Base-by-base conservation (phyloP, 2,888 invertebrate species). In the Acleris cristana region DNA sequence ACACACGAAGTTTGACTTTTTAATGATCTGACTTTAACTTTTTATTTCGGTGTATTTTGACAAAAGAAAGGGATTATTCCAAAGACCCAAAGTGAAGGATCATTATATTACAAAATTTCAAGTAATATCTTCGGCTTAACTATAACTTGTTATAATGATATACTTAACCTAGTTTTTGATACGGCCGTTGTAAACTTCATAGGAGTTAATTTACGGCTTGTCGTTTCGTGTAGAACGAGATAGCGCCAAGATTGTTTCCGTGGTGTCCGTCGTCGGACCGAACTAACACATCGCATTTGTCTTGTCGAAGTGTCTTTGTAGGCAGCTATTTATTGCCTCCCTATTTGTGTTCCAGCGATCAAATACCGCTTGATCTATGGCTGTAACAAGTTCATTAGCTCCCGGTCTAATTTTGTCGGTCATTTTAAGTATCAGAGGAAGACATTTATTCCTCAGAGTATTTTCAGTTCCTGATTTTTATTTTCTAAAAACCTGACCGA, bases 371-470 rank as follows among this genome's bases (percentile, higher is more conserved):
- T 83, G 83, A 86, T 87, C 82, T 83, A 86, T 79, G 78, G 73
- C 72, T 69, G 73, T 74, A 78, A 85, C 84, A 83, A 82, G 80
- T 85, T 87, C 83, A 88, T 89, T 89, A 86, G 86, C 81, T 80
- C 73, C 70, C 67, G 71, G 74, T 79, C 83, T 86, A 87, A 89
- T 87, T 87, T 83, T 79, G 79, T 76, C 74, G 57, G 69, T 70
- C 59, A 63, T 40, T 67, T 67, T 54, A 67, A 54, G 75, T 70
- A 74, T 73, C 80, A 78, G 74, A 81, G 83, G 86, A 87, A 84
- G 81, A 78, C 80, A 77, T 87, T 80, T 72, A 77, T 86, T 78
- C 72, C 69, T 72, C 67, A 52, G 58, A 69, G 69, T 64, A 62
- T 76, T 72, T 70, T 64, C 70, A 49, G 68, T 71, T 61, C 19